phyloP scores from a whole-genome alignment of 2,888 invertebrate genomes.

The Drosophila prostipennis region DNA sequence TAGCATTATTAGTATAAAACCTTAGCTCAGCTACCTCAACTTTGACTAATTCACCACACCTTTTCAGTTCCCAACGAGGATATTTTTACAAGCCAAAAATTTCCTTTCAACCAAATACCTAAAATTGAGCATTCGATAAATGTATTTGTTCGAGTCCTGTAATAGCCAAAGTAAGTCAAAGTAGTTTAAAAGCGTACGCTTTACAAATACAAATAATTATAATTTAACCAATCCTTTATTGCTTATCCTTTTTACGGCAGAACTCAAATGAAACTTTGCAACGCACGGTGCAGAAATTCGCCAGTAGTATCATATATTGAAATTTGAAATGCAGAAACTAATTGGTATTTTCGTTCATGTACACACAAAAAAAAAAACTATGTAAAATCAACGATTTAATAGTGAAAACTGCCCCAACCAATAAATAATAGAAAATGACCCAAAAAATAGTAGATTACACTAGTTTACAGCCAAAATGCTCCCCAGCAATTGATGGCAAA shows the following conservation, averaged over 20 bases:
- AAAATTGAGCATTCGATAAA: no score
- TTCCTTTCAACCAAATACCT: constrained; percentile 1
- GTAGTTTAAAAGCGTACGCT: background rate
- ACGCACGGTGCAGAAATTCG: background rate
- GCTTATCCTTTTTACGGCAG: background rate
- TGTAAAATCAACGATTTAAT: no score
- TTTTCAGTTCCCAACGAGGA: background rate
- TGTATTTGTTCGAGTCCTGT: background rate
- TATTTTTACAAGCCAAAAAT: background rate
- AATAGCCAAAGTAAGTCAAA: background rate
- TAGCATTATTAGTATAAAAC: background rate
- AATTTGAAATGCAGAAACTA: background rate
- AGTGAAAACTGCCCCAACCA: no score
- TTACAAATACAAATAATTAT: background rate
- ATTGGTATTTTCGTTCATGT: background rate
- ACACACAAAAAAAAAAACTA: background rate
- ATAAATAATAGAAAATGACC: no score
- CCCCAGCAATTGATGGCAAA: no score
- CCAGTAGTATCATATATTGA: background rate
- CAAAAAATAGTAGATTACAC: no score
- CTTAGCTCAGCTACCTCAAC: background rate
- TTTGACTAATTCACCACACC: constrained; percentile 3
- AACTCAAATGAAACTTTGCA: background rate
- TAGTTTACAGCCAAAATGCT: no score
- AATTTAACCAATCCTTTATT: background rate